Evolutionary conservation across 2,113 vertebrate genomes (phyloP).

Genomic region (Martes martes): DNA sequence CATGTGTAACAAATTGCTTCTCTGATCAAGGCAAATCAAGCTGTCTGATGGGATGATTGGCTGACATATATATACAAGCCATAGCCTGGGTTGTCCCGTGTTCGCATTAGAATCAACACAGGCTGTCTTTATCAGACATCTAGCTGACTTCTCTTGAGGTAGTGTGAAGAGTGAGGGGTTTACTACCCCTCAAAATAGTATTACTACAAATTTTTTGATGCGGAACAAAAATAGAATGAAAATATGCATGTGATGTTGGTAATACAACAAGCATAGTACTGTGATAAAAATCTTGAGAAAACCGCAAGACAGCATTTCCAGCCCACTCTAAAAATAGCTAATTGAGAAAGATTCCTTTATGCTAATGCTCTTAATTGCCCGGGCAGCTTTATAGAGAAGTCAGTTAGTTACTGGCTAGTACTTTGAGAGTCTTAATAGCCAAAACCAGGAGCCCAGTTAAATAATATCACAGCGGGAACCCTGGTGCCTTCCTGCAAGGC

Average conservation of each 20-base stretch:
- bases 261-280: constrained; percentile 28
- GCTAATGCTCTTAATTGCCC: constrained; percentile 50
- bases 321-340: constrained; percentile 59
- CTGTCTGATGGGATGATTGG: constrained; percentile 17
- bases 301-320: neutral
- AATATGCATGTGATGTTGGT: neutral
- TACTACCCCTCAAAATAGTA: constrained; percentile 32
- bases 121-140: constrained; percentile 11
- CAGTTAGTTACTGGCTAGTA: constrained; percentile 56
- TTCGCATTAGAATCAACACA: constrained; percentile 30
- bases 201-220: constrained; percentile 45
- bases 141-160: constrained; percentile 42
- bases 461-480: constrained; percentile 38
- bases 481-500: neutral
- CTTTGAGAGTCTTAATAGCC: constrained; percentile 54
- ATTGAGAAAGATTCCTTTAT: constrained; percentile 55
- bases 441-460: constrained; percentile 17
- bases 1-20: constrained; percentile 61
- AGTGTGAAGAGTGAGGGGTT: constrained; percentile 15
- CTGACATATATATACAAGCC: neutral
- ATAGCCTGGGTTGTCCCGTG: rapidly evolving
- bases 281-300: constrained; percentile 35
- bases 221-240: constrained; percentile 61
- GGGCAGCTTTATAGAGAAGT: constrained; percentile 56
- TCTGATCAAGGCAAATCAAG: constrained; percentile 79